A percentile compares a stretch with the other conserved stretches of the same genome.
Conservation (phyloP, 2,113 vertebrate species). For the Carassius auratus region DNA sequence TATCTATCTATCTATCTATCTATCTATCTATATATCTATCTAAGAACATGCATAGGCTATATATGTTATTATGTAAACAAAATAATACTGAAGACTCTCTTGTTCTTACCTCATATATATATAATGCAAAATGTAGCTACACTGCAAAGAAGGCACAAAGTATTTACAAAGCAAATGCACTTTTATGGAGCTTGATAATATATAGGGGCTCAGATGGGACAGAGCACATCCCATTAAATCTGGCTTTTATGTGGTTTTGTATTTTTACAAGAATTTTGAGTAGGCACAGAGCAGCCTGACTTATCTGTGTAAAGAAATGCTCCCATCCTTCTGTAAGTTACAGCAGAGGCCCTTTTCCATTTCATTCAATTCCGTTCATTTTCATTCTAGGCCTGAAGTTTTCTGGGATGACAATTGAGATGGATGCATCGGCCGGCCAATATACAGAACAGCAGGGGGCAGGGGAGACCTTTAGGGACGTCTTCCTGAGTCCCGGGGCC, state of each 20-base stretch:
- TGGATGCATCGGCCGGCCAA: conserved; percentile 65
- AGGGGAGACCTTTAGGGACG: conserved; percentile 71
- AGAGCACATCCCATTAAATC: background rate
- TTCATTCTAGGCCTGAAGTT: background rate
- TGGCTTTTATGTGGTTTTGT: background rate
- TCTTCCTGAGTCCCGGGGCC: conserved; percentile 66
- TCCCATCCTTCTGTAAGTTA: background rate
- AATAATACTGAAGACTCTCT: no score
- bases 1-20: no score
- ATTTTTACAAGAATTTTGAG: background rate
- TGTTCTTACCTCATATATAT: no score
- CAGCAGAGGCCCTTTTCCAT: background rate
- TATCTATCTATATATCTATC: no score
- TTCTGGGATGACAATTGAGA: conserved; percentile 32
- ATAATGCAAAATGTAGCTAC: no score
- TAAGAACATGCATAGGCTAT: no score
- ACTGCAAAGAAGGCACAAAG: background rate
- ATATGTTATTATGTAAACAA: no score
- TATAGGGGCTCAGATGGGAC: background rate
- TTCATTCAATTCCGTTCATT: background rate
- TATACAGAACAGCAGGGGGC: conserved; percentile 82
- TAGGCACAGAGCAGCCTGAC: no score
- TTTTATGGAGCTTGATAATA: background rate
- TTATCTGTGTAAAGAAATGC: background rate
- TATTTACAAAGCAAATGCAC: background rate